Evolutionary conservation across 2,888 invertebrate species (phyloP), one percentile per base, ranked within the genome.

Genomic region (Cyclophora albipunctata): DNA sequence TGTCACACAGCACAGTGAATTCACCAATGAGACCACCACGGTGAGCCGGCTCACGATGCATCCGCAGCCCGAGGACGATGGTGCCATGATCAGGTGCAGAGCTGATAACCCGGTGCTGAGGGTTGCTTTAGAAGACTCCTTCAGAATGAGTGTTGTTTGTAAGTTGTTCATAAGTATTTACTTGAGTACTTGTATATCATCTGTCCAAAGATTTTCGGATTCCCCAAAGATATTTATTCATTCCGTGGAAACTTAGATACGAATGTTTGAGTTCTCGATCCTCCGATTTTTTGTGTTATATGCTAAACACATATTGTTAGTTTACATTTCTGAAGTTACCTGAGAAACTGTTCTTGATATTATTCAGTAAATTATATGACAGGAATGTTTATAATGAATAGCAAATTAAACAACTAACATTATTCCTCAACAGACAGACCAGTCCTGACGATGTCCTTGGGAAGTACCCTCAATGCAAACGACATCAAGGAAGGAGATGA

Each of bases 401-500:
- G 20, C 20, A 20, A 20, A 20, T 20, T 2, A 20, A 20, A 20
- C 20, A 20, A 20, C 20, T 20, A 20, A 20, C 20, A 20, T 20
- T 20, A 20, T 20, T 20, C 20, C 20, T 20, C 20, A 20, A 58
- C 77, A 88, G 87, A 87, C 47, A 80, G 69, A 45, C 87, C 87
- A 44, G 84, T 86, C 7, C 62, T 87, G 41, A 73, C 78, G 2
- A 90, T 96, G 78, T 93, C 93, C 69, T 92, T 96, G 90, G 96
- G 96, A 62, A 93, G 94, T 69, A 95, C 93, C 55, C 88, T 96
- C 64, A 95, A 95, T 83, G 93, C 96, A 3, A 94, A 95, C 65
- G 94, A 95, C 78, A 96, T 96, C 73, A 96, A 96, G 82, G 96
- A 96, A 84, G 96, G 96, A 3, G 96, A 95, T 73, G 96, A 96